A percentile compares a stretch with the other conserved stretches of the same genome.
Evolutionary conservation across 1,140 invertebrate species (phyloP).

Genomic region (Branchinecta lynchi): DNA sequence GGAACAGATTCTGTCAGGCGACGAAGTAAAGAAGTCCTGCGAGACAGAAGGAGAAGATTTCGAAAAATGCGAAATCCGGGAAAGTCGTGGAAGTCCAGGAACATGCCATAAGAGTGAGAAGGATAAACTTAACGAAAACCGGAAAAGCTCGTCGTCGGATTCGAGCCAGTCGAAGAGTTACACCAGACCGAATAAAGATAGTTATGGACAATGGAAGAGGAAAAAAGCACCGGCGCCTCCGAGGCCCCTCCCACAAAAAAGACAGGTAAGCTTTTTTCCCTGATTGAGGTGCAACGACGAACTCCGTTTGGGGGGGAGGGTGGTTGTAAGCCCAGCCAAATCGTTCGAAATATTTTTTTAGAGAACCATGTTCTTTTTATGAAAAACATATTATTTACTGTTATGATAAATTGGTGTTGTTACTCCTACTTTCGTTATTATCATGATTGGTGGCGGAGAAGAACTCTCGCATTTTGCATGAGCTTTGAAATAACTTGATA

Average conservation of each 20-base stretch:
- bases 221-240: conserved; percentile 64
- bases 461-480: too few species aligned
- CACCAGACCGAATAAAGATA: conserved; percentile 36
- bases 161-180: conserved; percentile 17
- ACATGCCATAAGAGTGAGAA: conserved; percentile 20
- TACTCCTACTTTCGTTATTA: too few species aligned
- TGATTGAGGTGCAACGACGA: too few species aligned
- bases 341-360: too few species aligned
- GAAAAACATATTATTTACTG: too few species aligned
- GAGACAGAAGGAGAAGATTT: not conserved
- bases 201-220: conserved; percentile 49
- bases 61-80: not conserved
- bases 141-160: not conserved
- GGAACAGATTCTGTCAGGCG: not conserved
- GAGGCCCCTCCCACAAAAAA: conserved; percentile 45
- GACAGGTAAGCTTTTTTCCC: conserved; percentile 26
- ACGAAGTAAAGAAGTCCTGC: not conserved
- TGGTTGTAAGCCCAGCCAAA: too few species aligned
- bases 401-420: too few species aligned
- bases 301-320: too few species aligned
- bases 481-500: too few species aligned
- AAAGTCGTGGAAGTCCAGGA: not conserved
- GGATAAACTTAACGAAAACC: conserved; percentile 20
- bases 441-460: too few species aligned
- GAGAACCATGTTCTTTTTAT: too few species aligned